phyloP scores from a whole-genome alignment of 2,113 vertebrate genomes.

The Felis chaus region DNA sequence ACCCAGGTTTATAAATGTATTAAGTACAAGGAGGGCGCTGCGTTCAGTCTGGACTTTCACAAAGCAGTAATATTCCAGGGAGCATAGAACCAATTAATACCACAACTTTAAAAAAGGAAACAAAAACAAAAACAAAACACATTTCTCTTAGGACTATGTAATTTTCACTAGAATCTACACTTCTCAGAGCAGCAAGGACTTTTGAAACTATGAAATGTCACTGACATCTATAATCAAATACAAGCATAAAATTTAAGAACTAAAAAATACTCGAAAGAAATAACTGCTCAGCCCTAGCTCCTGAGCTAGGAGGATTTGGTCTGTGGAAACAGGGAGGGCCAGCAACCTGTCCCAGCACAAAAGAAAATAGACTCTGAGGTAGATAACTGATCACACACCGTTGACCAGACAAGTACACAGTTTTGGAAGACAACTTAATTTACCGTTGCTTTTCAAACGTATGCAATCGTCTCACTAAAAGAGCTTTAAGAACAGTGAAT shows the following conservation, averaged over 20 bases:
- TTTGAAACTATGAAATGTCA: slow-evolving; percentile 94
- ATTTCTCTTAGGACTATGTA: slow-evolving; percentile 88
- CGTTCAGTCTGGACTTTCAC: slow-evolving; percentile 88
- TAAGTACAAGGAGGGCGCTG: slow-evolving; percentile 86
- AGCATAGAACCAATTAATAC: slow-evolving; percentile 93
- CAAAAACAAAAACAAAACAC: slow-evolving; percentile 84
- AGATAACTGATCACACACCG: slow-evolving; percentile 97
- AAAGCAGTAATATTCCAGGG: slow-evolving; percentile 90
- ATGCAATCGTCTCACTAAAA: slow-evolving; percentile 87
- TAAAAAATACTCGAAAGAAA: slow-evolving; percentile 92
- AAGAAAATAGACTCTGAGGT: slow-evolving; percentile 98
- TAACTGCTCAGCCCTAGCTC: slow-evolving; percentile 94
- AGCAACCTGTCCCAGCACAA: slow-evolving; percentile 95
- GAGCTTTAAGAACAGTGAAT: slow-evolving; percentile 89
- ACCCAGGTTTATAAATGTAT: slow-evolving; percentile 83
- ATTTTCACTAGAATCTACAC: slow-evolving; percentile 91
- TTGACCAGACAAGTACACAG: slow-evolving; percentile 96
- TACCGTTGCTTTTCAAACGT: slow-evolving; percentile 88
- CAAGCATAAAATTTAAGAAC: slow-evolving; percentile 90
- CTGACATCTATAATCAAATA: slow-evolving; percentile 92
- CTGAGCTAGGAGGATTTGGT: slow-evolving; percentile 97
- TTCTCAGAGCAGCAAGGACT: slow-evolving; percentile 93
- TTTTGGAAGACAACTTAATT: slow-evolving; percentile 94
- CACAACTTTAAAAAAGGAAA: slow-evolving; percentile 86
- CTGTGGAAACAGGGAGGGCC: slow-evolving; percentile 97